phyloP scores from a whole-genome alignment of 2,797 vertebrate genomes.

The Spinibarbus caldwelli region DNA sequence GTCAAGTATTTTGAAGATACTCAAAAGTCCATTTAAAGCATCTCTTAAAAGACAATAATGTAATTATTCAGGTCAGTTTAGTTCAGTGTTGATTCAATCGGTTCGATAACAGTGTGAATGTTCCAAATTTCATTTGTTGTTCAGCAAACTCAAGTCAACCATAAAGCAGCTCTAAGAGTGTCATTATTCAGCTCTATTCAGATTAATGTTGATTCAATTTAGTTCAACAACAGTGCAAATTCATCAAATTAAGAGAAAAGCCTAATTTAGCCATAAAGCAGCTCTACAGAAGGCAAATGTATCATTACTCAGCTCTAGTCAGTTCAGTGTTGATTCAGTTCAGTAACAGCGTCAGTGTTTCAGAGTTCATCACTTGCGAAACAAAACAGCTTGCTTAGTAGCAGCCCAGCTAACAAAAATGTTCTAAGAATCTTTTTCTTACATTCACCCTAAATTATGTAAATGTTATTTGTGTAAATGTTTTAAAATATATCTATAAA shows the following conservation, averaged over 20 bases:
- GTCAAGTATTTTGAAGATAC: neutral
- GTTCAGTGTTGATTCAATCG: too few species aligned
- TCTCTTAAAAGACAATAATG: neutral
- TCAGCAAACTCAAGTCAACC: too few species aligned
- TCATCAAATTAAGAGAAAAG: too few species aligned
- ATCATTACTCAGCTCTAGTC: too few species aligned
- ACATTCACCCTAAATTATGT: neutral
- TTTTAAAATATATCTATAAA: too few species aligned
- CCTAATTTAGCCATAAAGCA: too few species aligned
- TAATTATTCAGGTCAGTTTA: neutral
- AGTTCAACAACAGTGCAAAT: too few species aligned
- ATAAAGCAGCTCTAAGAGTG: neutral
- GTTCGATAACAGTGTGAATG: neutral
- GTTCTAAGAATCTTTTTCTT: neutral
- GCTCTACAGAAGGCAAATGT: neutral
- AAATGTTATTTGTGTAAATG: neutral
- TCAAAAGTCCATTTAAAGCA: too few species aligned
- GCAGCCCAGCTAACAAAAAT: neutral
- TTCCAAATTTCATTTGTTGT: neutral
- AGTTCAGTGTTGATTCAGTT: neutral
- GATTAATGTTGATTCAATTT: neutral
- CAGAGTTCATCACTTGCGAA: neutral
- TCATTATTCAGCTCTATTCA: too few species aligned
- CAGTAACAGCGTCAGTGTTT: neutral
- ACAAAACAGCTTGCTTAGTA: neutral